phyloP scores from a whole-genome alignment of 2,113 vertebrate genomes.

The Myrmecophaga tridactyla region DNA sequence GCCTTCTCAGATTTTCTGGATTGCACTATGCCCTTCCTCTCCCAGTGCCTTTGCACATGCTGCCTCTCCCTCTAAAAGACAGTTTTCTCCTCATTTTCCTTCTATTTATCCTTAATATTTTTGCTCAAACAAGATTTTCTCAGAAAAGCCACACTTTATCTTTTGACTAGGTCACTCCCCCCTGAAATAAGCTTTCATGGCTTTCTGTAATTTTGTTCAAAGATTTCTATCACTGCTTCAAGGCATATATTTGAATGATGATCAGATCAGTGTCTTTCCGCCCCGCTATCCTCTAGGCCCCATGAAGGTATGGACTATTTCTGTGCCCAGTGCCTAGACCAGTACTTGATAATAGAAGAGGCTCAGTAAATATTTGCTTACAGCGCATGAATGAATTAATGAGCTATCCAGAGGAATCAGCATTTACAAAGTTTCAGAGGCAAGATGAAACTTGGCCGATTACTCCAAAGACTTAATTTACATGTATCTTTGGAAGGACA shows the following conservation, averaged over 20 bases:
- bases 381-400: neutral
- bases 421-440: neutral
- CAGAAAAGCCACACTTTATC: neutral
- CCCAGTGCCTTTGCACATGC: neutral
- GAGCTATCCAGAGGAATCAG: neutral
- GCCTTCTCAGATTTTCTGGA: neutral
- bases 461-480: neutral
- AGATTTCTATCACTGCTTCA: neutral
- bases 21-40: rapidly evolving
- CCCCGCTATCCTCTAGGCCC: neutral
- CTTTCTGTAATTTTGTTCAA: neutral
- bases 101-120: neutral
- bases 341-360: neutral
- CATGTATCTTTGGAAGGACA: neutral
- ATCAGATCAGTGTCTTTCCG: neutral
- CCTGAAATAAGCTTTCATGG: neutral
- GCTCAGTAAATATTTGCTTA: neutral
- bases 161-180: neutral
- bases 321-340: neutral
- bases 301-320: neutral
- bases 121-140: neutral
- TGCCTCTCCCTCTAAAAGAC: neutral
- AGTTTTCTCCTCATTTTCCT: neutral
- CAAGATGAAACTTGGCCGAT: neutral
- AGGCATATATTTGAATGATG: neutral